phyloP scores from a whole-genome alignment of 2,113 vertebrate genomes.

The Ptilonorhynchus violaceus region DNA sequence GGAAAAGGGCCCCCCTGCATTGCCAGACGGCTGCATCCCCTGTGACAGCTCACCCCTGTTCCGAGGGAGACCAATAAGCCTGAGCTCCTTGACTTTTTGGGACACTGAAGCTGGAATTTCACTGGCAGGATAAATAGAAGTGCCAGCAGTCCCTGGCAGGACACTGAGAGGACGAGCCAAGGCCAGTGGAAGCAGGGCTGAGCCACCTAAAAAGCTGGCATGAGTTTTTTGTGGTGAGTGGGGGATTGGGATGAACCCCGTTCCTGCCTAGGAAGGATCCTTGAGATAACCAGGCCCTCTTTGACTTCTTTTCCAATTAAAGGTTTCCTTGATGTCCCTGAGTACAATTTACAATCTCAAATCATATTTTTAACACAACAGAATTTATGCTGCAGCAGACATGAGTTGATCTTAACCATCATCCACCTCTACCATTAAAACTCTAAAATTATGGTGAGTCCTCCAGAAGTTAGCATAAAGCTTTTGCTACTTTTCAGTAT shows the following conservation, averaged over 20 bases:
- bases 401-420: not conserved
- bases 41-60: not conserved
- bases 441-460: not conserved
- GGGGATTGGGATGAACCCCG: not conserved
- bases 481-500: not conserved
- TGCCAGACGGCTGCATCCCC: not conserved
- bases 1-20: not conserved
- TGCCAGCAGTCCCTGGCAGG: not conserved
- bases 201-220: not conserved
- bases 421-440: not conserved
- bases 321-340: not conserved
- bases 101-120: constrained; percentile 28
- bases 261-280: not conserved
- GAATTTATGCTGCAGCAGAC: not conserved
- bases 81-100: not conserved
- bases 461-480: not conserved
- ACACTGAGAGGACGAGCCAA: not conserved
- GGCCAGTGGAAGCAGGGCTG: not conserved
- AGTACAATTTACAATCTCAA: not conserved
- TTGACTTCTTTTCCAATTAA: not conserved
- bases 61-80: not conserved
- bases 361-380: not conserved
- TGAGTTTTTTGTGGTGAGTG: not conserved
- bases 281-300: not conserved
- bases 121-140: not conserved